Percentiles rank a stretch among this genome's conserved stretches.
These are phyloP conservation scores for Dolichopus griseipennis DNA, from an alignment of 2,888 invertebrate species.

Conservation along the genomic window DNA sequence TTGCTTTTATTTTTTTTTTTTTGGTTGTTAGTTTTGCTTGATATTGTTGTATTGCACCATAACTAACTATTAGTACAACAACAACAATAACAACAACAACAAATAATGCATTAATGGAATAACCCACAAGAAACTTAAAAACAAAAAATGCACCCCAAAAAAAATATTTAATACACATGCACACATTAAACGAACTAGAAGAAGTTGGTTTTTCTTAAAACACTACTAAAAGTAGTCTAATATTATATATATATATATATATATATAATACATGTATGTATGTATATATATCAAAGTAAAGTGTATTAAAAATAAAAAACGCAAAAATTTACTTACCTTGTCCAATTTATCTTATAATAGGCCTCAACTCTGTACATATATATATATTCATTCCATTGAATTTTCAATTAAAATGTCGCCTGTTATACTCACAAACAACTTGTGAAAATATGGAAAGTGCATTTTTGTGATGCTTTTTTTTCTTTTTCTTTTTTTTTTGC, in stretches of 20 bases:
- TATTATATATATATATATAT: not conserved
- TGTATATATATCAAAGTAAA: too few species aligned
- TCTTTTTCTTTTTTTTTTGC: not conserved
- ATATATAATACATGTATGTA: not conserved
- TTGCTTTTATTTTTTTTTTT: not conserved
- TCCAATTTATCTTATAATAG: not conserved
- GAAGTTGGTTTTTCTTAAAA: too few species aligned
- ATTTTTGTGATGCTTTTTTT: not conserved
- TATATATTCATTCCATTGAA: not conserved
- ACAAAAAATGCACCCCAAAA: not conserved
- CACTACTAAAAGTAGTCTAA: too few species aligned
- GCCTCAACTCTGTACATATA: not conserved
- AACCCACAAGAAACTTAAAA: not conserved
- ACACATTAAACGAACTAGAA: too few species aligned
- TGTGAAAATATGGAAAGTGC: not conserved
- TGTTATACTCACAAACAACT: not conserved
- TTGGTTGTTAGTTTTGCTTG: too few species aligned
- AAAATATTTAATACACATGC: not conserved
- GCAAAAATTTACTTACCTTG: not conserved
- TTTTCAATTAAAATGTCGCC: conserved; percentile 1
- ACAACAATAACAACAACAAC: not conserved
- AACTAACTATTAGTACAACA: not conserved
- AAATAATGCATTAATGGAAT: too few species aligned
- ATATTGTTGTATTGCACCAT: not conserved
- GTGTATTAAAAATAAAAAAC: too few species aligned